Base-by-base conservation (phyloP, 2,797 vertebrate species). In the Chaetodon trifasciatus region DNA sequence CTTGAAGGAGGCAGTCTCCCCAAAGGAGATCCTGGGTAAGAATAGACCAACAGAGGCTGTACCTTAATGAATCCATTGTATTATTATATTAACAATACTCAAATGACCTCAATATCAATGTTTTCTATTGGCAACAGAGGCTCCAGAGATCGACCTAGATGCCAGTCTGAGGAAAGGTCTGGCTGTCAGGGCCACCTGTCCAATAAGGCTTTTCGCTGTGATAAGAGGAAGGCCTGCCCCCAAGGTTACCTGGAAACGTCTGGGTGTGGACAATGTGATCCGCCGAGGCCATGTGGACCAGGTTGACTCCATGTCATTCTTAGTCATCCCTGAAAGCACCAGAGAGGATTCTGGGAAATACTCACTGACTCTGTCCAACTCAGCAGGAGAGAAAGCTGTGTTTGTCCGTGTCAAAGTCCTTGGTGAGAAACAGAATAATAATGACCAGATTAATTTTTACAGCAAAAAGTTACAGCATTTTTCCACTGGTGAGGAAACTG, bases 271-370 rank as follows among this genome's bases (percentile, higher is more conserved):
- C 92, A 99, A 99, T 3, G 98, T 99, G 74, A 88, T 98, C 89
- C 96, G 98, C 86, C 96, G 94, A 91, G 98, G 98, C 82, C 98
- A 98, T 65, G 97, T 99, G 28, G 98, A 99, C 87, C 95, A 99
- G 80, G 95, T 99, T 74, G 98, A 99, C 88, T 97, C 97, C 19
- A 99, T 99, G 98, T 96, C 97, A 75, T 99, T 99, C 95, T 96
- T 99, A 78, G 97, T 98, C 71, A 99, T 99, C 88, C 97, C 98
- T 0, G 96, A 99, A 91, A 98, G 97, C 89, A 99, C 98, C 80
- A 97, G 98, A 86, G 98, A 99, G 70, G 98, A 99, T 88, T 99
- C 98, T 28, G 98, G 98, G 85, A 98, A 91, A 96, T 99, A 99
- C 78, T 97, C 96, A 6, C 88, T 99, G 88, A 97, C 97, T 0